These are phyloP conservation scores for Gopherus flavomarginatus DNA, from an alignment of 2,113 vertebrate genomes.

Conservation along the genomic window DNA sequence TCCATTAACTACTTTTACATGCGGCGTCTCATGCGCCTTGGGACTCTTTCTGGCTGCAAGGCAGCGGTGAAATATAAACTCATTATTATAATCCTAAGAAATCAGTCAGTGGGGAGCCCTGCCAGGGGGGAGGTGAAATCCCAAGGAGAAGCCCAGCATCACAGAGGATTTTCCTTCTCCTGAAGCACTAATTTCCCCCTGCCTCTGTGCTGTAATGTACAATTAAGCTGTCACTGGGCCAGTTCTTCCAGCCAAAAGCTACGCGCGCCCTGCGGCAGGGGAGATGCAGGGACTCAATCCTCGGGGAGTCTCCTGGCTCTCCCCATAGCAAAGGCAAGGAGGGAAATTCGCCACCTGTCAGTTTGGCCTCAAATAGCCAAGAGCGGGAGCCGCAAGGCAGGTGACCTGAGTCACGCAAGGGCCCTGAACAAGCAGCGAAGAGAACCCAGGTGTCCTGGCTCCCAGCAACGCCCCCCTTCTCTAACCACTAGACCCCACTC, in stretches of 20 bases:
- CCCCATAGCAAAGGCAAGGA: neutral
- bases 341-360: neutral
- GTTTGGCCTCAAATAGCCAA: neutral
- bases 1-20: neutral
- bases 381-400: neutral
- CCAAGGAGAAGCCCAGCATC: neutral
- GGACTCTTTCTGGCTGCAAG: neutral
- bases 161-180: neutral
- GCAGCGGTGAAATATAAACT: neutral
- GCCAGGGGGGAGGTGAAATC: neutral
- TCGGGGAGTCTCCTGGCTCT: too few relatives aligned
- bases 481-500: too few relatives aligned
- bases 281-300: neutral
- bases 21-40: neutral
- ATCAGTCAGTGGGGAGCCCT: neutral
- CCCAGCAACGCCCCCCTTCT: too few relatives aligned
- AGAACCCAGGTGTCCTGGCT: neutral
- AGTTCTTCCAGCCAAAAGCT: neutral
- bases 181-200: neutral
- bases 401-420: neutral
- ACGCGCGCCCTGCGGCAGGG: neutral
- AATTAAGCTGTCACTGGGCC: neutral
- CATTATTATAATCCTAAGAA: neutral
- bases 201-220: neutral
- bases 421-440: neutral